A percentile compares a stretch with the other conserved stretches of the same genome.
These are phyloP conservation scores for Apus apus DNA, from an alignment of 2,113 vertebrate species.

Conservation along the genomic window DNA sequence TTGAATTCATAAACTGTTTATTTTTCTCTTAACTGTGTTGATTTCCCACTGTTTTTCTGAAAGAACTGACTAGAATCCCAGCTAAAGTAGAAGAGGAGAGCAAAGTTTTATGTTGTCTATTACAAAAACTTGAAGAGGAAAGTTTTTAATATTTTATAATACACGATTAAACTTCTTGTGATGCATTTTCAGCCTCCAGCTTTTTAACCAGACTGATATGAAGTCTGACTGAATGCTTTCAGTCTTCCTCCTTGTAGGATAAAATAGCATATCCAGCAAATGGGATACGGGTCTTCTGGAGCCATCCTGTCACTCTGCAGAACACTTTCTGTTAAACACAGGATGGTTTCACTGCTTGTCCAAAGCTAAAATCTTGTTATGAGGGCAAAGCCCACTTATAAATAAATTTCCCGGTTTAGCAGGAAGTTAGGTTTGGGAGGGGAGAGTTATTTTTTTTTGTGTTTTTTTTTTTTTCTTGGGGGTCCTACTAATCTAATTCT, in stretches of 20 bases:
- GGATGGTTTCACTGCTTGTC: not conserved
- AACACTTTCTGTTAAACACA: not conserved
- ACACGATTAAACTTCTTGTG: not conserved
- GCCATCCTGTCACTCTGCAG: not conserved
- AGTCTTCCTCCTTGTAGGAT: not conserved
- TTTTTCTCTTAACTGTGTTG: not conserved
- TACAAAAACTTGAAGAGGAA: not conserved
- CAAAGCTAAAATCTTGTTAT: not conserved
- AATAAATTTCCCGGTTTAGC: not conserved
- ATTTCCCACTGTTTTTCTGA: not conserved
- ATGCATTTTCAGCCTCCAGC: conserved; percentile 2
- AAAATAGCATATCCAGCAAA: not conserved
- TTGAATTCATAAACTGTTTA: not conserved
- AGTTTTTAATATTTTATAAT: not conserved
- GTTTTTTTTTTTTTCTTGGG: not conserved
- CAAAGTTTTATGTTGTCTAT: not conserved
- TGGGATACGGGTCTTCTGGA: not conserved
- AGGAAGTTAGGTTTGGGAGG: not conserved
- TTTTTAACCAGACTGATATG: not conserved
- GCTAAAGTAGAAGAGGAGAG: not conserved
- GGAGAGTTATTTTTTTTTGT: not conserved
- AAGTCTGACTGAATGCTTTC: not conserved
- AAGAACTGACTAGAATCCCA: not conserved
- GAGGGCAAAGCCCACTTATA: not conserved
- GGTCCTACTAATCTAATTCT: not conserved